phyloP scores from a whole-genome alignment of 2,113 vertebrate species.

The Gobio gobio region DNA sequence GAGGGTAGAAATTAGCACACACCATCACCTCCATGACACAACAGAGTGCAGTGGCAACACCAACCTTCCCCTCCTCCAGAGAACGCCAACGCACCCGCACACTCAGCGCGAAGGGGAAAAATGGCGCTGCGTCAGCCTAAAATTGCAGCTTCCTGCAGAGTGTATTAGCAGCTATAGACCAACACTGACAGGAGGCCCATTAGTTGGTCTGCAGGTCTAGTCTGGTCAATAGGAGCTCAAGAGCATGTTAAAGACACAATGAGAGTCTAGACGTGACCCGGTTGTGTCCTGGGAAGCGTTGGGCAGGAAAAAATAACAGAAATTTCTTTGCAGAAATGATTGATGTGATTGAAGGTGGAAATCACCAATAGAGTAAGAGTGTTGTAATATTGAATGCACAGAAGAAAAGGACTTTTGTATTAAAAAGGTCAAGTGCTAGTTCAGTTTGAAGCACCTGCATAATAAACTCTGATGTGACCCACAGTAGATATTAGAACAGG shows the following conservation, averaged over 20 bases:
- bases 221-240: conserved; percentile 26
- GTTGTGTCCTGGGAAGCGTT: conserved; percentile 11
- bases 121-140: conserved; percentile 62
- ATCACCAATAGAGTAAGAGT: conserved; percentile 6
- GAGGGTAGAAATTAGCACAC: conserved; percentile 47
- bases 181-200: conserved; percentile 25
- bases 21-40: conserved; percentile 55
- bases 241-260: conserved; percentile 38
- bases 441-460: background rate
- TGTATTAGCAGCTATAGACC: conserved; percentile 59
- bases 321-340: background rate
- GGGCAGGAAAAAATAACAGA: background rate
- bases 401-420: background rate
- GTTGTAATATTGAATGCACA: background rate
- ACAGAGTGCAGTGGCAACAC: background rate
- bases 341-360: background rate
- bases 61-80: background rate
- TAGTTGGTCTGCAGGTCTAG: background rate
- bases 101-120: conserved; percentile 43
- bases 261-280: conserved; percentile 27
- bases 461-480: background rate
- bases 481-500: background rate
- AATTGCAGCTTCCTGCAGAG: conserved; percentile 36
- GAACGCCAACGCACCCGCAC: conserved; percentile 29
- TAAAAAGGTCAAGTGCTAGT: background rate